These are phyloP conservation scores for Ptilorrhoa leucosticta DNA, from an alignment of 2,113 vertebrate species.

Conservation along the genomic window DNA sequence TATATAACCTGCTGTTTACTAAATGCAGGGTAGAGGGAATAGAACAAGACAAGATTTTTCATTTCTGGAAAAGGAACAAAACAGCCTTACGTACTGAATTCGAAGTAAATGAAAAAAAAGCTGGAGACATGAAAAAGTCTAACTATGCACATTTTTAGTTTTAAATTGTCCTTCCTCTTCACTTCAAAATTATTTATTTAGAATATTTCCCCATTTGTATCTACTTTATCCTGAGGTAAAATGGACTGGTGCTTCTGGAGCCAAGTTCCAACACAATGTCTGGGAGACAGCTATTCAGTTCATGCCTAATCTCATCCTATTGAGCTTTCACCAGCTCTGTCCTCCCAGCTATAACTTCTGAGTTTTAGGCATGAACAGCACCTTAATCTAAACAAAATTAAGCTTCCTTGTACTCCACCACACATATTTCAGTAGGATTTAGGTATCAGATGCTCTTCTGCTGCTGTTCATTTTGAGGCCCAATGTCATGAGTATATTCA, in stretches of 20 bases:
- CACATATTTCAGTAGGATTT: background rate
- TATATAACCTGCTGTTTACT: background rate
- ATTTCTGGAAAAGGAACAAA: background rate
- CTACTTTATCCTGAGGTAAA: background rate
- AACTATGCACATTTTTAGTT: background rate
- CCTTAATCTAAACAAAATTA: background rate
- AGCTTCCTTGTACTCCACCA: background rate
- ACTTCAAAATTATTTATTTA: background rate
- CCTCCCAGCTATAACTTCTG: background rate
- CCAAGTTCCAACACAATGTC: background rate
- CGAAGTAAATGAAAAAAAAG: background rate
- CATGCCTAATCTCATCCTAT: fast-evolving
- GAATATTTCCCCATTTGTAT: background rate
- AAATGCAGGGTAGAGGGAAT: background rate
- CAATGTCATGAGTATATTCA: background rate
- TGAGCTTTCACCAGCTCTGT: background rate
- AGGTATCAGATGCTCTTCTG: background rate
- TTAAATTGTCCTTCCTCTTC: background rate
- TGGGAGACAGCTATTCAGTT: background rate
- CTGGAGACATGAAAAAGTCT: background rate
- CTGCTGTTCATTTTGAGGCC: background rate
- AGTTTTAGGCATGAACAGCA: background rate
- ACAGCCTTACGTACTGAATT: background rate
- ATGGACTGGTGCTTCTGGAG: background rate
- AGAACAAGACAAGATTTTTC: background rate